Evolutionary conservation across 1,140 invertebrate genomes (phyloP), one percentile per base, ranked within the genome.

Genomic region (Bombus pyrosoma): DNA sequence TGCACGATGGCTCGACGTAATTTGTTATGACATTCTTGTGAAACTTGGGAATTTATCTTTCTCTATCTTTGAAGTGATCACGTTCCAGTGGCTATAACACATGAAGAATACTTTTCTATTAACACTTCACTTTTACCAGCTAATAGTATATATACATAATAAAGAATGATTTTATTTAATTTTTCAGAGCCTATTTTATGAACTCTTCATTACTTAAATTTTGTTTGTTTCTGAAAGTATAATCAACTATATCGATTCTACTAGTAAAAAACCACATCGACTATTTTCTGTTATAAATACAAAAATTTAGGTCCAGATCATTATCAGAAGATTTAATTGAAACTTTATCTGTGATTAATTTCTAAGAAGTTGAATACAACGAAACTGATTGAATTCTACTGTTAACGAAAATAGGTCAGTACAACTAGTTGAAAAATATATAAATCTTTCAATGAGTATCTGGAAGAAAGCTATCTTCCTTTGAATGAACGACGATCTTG

Each of bases 401-500:
- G 64, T 18, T 32, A n/a, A 66, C 12, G 15, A 34, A 34, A 66
- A 66, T 18, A 18, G 2, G 3, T 9, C 3, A 2, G 22, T 37
- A 39, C 22, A 25, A 34, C 4, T 12, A 34, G 3, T 74, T 28
- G n/a, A 1, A 10, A 47, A 25, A 34, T 4, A 25, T n/a, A 41
- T 37, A 2, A 8, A 32, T 32, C 13, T 64, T 15, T 15, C 0
- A 6, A 32, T 15, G 4, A 64, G 2, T 15, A 15, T 15, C 3
- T 15, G 2, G 15, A 32, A 8, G 28, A 13, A 9, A 9, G 25
- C 2, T 6, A 39, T 8, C 5, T 32, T 74, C 41, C 59, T 32
- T 34, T 53, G 25, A n/a, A 37, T 5, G 57, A 73, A 64, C 83
- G 77, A 66, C 68, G 68, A 85, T 86, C 37, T 32, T 86, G 66